Evolutionary conservation across 2,888 invertebrate genomes (phyloP), one percentile per base, ranked within the genome.

Genomic region (Nebria brevicollis): DNA sequence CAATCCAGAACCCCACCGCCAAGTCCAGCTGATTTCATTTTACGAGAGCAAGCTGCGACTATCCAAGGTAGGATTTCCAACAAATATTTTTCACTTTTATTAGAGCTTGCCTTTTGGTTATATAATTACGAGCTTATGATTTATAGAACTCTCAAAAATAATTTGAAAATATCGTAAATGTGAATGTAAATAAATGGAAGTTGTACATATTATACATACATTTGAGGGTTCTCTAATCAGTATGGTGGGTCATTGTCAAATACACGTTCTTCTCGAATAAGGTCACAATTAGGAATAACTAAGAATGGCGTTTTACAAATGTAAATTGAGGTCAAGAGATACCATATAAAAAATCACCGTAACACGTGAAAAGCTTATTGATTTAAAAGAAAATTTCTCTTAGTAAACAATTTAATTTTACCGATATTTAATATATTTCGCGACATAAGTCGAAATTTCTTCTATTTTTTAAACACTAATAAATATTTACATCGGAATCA

Each of bases 1-100:
- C 91, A 93, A 85, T 92, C 93, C 65, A 93, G 93, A 87, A 94
- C 94, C 82, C 94, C 94, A 83, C 94, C 94, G 75, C 94, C 94
- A 7, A 94, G 94, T 84, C 94, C 94, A 66, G 93, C 94, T 79
- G 94, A 94, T 87, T 91, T 94, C 86, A 90, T 90, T 83, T 86
- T 89, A 83, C 90, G 89, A 86, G 91, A 91, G 82, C 91, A 90
- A 87, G 87, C 90, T 83, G 85, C 91, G 87, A 83, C 88, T 82
- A 85, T 87, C 84, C 89, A 89, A 88, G 89, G 89, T 89, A 87
- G 84, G 87, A 86, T 84, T 83, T 82, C 76, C 25, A 76, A 72
- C 66, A 43, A 75, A 25, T n/a, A 66, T 70, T 43, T 77, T 15
- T 34, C 81, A 77, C 41, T 73, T 73, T 72, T 73, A 72, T 65